phyloP scores from a whole-genome alignment of 1,140 invertebrate genomes.

The Drosophila micromelanica region DNA sequence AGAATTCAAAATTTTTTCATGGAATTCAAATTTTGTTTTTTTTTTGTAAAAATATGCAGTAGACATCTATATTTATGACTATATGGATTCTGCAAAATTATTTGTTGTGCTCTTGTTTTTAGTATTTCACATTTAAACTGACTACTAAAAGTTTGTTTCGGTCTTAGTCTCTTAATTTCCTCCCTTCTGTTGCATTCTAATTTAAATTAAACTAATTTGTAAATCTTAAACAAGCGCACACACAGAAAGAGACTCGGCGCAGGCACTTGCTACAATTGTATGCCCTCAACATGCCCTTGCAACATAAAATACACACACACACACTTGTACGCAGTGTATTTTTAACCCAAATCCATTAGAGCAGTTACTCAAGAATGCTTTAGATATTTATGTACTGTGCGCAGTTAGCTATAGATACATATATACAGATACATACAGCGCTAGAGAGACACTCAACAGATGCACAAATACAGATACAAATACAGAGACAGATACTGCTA shows the following conservation, averaged over 20 bases:
- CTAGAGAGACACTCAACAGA: constrained; percentile 27
- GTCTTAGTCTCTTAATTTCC: constrained; percentile 13
- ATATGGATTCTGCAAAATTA: too few species aligned
- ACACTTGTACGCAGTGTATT: constrained; percentile 55
- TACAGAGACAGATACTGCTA: too few species aligned
- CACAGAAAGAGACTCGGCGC: neutral
- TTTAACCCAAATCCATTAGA: constrained; percentile 82
- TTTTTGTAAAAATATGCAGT: too few species aligned
- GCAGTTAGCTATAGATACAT: constrained; percentile 46
- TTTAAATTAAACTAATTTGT: constrained; percentile 83
- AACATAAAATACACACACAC: constrained; percentile 25
- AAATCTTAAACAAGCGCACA: constrained; percentile 60
- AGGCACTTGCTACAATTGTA: constrained; percentile 45
- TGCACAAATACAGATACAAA: constrained; percentile 28
- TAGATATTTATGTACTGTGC: constrained; percentile 77
- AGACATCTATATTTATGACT: too few species aligned
- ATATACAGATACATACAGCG: constrained; percentile 10
- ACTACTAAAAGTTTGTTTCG: constrained; percentile 59
- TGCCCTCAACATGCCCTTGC: constrained; percentile 74
- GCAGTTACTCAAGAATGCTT: constrained; percentile 81
- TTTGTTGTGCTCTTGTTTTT: constrained; percentile 6
- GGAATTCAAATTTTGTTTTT: too few species aligned
- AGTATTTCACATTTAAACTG: constrained; percentile 67
- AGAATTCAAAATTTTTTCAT: too few species aligned
- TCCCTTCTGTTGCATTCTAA: constrained; percentile 55